phyloP scores from a whole-genome alignment of 2,888 invertebrate genomes.

The Neoascia interrupta region DNA sequence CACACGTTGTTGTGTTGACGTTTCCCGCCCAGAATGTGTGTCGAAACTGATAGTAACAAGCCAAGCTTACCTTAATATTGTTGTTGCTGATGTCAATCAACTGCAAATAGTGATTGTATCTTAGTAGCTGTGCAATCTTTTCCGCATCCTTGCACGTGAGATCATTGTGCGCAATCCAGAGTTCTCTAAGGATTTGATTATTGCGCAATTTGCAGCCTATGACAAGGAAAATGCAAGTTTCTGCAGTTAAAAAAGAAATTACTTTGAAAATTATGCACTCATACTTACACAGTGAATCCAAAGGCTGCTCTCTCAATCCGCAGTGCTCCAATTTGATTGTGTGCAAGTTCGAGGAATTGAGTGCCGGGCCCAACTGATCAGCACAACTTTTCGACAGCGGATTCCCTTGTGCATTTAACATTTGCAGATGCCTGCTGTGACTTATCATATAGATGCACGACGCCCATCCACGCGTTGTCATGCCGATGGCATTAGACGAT shows the following conservation, averaged over 20 bases:
- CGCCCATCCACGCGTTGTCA: constrained; percentile 91
- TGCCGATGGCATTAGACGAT: constrained; percentile 85
- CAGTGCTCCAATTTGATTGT: constrained; percentile 90
- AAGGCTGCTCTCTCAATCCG: constrained; percentile 86
- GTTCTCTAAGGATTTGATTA: constrained; percentile 87
- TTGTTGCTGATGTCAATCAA: constrained; percentile 90
- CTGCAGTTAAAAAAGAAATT: too few species aligned
- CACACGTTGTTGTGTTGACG: too few species aligned
- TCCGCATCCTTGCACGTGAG: constrained; percentile 87
- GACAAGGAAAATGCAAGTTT: not conserved
- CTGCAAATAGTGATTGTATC: constrained; percentile 87
- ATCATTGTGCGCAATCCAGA: constrained; percentile 91
- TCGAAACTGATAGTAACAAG: not conserved
- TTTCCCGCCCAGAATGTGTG: too few species aligned
- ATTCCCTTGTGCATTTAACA: constrained; percentile 78
- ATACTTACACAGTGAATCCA: constrained; percentile 86
- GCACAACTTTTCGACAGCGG: constrained; percentile 79
- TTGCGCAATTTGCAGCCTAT: constrained; percentile 89
- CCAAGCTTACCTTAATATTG: constrained; percentile 80
- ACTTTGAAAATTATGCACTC: too few species aligned
- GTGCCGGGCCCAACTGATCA: constrained; percentile 86
- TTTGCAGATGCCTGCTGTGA: constrained; percentile 77
- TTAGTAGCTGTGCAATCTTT: constrained; percentile 87
- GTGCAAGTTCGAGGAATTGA: constrained; percentile 86
- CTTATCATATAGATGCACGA: constrained; percentile 82